phyloP scores from a whole-genome alignment of 2,888 invertebrate genomes.

The Calameuta pallipes region DNA sequence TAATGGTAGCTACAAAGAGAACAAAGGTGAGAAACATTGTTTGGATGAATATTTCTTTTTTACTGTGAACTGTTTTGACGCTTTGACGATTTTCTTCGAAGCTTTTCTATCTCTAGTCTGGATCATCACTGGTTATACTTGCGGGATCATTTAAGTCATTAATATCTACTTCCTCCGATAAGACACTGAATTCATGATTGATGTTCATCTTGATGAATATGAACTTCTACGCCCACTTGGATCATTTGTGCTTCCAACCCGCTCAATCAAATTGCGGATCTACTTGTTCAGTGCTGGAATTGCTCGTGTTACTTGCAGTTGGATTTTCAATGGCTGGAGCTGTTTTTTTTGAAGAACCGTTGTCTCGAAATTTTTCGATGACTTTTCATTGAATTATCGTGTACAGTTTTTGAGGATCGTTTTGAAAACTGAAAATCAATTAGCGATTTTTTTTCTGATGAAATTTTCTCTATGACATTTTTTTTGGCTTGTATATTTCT shows the following conservation, averaged over 20 bases:
- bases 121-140: not conserved
- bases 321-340: not conserved
- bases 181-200: slow-evolving; percentile 20
- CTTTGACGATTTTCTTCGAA: slow-evolving; percentile 6
- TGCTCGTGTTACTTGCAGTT: not conserved
- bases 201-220: slow-evolving; percentile 33
- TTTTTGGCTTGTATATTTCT: not conserved
- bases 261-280: not conserved
- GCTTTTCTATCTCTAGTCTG: slow-evolving; percentile 27
- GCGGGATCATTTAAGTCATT: not conserved
- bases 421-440: too few relatives aligned
- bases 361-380: not conserved
- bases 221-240: slow-evolving; percentile 36
- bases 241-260: slow-evolving; percentile 7
- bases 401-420: too few relatives aligned
- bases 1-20: slow-evolving; percentile 72
- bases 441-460: too few relatives aligned
- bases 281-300: not conserved
- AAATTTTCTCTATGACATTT: not conserved
- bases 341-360: not conserved
- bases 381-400: not conserved
- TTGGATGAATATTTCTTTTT: slow-evolving; percentile 24
- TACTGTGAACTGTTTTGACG: not conserved
- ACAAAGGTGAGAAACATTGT: slow-evolving; percentile 65
- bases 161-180: slow-evolving; percentile 5